Evolutionary conservation across 1,140 invertebrate genomes (phyloP).

Genomic region (Euura lappo): DNA sequence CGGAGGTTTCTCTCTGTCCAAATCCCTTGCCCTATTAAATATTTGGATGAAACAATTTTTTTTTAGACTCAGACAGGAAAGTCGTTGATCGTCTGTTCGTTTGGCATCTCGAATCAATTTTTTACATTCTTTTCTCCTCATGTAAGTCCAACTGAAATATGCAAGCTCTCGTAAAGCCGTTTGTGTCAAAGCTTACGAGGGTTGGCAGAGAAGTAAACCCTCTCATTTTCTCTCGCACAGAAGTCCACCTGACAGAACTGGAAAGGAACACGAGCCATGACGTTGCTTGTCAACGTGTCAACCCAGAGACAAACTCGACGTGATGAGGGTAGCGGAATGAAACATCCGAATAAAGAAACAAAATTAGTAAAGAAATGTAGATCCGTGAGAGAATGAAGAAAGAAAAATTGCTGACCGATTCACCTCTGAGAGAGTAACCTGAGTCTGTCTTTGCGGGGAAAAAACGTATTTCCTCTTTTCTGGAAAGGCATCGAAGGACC

Average conservation of each 20-base stretch:
- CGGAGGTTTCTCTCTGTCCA: too few relatives aligned
- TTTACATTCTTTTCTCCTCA: not conserved
- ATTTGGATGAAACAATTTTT: not conserved
- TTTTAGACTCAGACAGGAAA: too few relatives aligned
- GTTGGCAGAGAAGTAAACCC: not conserved
- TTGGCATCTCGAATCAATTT: not conserved
- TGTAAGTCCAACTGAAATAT: not conserved
- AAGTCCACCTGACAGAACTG: not conserved
- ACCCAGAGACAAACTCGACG: not conserved
- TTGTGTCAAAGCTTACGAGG: slow-evolving; percentile 6
- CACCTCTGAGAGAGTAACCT: too few relatives aligned
- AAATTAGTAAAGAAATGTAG: not conserved
- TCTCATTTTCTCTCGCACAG: not conserved
- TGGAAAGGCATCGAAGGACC: too few relatives aligned
- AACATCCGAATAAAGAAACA: not conserved
- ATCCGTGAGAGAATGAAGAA: too few relatives aligned
- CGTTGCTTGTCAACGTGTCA: not conserved
- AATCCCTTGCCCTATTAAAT: too few relatives aligned
- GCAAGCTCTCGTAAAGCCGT: not conserved
- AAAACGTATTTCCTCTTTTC: not conserved
- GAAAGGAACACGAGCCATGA: not conserved
- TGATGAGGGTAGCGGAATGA: not conserved
- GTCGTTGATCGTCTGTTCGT: too few relatives aligned
- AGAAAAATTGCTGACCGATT: too few relatives aligned
- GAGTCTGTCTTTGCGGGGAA: not conserved